These are phyloP conservation scores for Tribolium castaneum DNA, from an alignment of 1,140 invertebrate genomes.

Conservation along the genomic window DNA sequence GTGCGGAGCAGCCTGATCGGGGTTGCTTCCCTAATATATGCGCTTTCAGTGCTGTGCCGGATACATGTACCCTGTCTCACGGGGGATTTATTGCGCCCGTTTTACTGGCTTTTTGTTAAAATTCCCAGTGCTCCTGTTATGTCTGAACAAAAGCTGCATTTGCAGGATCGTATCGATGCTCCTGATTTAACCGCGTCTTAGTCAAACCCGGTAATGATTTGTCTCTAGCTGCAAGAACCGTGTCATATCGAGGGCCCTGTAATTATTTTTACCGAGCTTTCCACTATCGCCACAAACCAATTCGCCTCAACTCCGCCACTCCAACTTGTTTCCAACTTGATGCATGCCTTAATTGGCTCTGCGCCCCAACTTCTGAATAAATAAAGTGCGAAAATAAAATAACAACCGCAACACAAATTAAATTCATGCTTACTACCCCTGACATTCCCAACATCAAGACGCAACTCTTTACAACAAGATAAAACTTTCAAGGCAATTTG, in stretches of 20 bases:
- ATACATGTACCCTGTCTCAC: conserved; percentile 53
- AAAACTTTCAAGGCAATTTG: not conserved
- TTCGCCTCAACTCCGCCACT: conserved; percentile 1
- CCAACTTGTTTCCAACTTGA: conserved; percentile 30
- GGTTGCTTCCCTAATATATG: conserved; percentile 48
- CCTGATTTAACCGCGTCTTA: not conserved
- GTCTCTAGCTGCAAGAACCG: conserved; percentile 22
- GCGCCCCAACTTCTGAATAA: conserved; percentile 23
- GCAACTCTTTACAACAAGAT: not conserved
- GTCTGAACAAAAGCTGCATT: conserved; percentile 50
- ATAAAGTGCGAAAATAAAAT: conserved; percentile 32
- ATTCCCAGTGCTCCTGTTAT: conserved; percentile 50
- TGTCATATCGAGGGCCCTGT: conserved; percentile 11
- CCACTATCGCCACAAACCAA: conserved; percentile 23
- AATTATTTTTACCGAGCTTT: conserved; percentile 35
- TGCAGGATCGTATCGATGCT: conserved; percentile 34
- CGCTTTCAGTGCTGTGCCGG: conserved; percentile 48
- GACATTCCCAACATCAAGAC: not conserved
- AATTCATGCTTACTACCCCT: conserved; percentile 9
- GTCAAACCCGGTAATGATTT: conserved; percentile 6
- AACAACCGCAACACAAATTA: conserved; percentile 27
- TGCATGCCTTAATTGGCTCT: conserved; percentile 27
- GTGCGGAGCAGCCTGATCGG: conserved; percentile 1
- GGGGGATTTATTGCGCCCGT: conserved; percentile 46
- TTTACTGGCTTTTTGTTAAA: conserved; percentile 54